Evolutionary conservation across 2,888 invertebrate species (phyloP), one percentile per base, ranked within the genome.

Genomic region (Villa cingulata): DNA sequence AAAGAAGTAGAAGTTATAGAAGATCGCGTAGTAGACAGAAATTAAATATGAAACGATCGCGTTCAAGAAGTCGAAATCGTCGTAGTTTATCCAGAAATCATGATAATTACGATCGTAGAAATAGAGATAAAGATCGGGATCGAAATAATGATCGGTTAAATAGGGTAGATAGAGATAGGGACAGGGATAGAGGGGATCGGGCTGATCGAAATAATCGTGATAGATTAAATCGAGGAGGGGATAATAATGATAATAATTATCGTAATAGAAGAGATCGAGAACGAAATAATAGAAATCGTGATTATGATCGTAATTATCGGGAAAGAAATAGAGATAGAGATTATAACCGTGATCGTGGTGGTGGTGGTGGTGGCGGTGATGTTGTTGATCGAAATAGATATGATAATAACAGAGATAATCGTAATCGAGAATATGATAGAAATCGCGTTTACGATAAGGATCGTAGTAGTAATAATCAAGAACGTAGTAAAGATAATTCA

Each of bases 391-490:
- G 37, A 18, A 29, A 16, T 36, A 9, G 54, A 45, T 18, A 34
- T 43, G 18, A 38, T 15, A 32, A 51, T 45, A n/a, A n/a, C n/a
- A 16, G 49, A 23, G 37, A 43, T 14, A n/a, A n/a, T n/a, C 46
- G 46, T 5, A 39, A 41, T 39, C 18, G 46, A 12, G 52, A 50
- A 3, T 45, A 49, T 4, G 55, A 52, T 10, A 45, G 45, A n/a
- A 36, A 38, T 32, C 51, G 36, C 3, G 45, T 45, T 12, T 45
- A 39, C 37, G 51, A 50, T 19, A 38, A 27, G 7, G 20, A 37
- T 10, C 45, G 45, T 27, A 23, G 46, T 9, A 41, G 37, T 16
- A 18, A 34, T 4, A 34, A 36, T 34, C 29, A 37, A 18, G 32
- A 37, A 12, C 46, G 41, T 4, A n/a, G n/a, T n/a, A 37, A 37